Evolutionary conservation across 2,797 vertebrate genomes (phyloP).

Genomic region (Urophycis tenuis): DNA sequence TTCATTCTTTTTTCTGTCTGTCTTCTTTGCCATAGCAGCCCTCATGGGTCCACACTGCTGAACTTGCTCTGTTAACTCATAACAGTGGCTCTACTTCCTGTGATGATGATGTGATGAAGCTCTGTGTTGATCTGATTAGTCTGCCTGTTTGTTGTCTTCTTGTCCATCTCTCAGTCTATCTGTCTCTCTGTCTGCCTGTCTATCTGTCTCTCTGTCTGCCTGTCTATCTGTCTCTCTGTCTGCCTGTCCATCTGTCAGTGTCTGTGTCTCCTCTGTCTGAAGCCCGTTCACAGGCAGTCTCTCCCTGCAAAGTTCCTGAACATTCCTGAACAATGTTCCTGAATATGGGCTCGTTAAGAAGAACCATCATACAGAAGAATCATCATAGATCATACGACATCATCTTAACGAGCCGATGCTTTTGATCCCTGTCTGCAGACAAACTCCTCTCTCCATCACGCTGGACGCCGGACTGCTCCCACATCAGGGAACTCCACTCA

Average conservation of each 20-base stretch:
- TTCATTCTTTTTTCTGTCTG: not conserved
- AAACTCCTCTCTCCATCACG: too few species aligned
- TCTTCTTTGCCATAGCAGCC: not conserved
- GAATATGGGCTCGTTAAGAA: too few species aligned
- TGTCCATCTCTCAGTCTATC: not conserved
- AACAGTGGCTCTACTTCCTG: not conserved
- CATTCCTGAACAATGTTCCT: too few species aligned
- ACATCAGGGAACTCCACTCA: too few species aligned
- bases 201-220: slow-evolving; percentile 30
- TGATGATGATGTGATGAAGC: not conserved
- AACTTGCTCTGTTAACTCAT: not conserved
- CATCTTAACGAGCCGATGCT: too few species aligned
- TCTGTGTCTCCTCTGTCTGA: slow-evolving; percentile 36
- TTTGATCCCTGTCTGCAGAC: too few species aligned
- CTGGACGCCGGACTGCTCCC: too few species aligned
- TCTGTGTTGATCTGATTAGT: not conserved
- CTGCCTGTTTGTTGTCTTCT: not conserved
- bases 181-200: not conserved
- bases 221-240: slow-evolving; percentile 12
- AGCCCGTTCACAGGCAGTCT: too few species aligned
- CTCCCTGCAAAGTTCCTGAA: too few species aligned
- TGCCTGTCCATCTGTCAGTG: slow-evolving; percentile 12
- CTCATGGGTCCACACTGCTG: not conserved
- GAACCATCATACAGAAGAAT: too few species aligned
- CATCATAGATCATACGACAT: too few species aligned